Base-by-base conservation (phyloP, 2,797 vertebrate species). In the Ctenopoma kingsleyae region DNA sequence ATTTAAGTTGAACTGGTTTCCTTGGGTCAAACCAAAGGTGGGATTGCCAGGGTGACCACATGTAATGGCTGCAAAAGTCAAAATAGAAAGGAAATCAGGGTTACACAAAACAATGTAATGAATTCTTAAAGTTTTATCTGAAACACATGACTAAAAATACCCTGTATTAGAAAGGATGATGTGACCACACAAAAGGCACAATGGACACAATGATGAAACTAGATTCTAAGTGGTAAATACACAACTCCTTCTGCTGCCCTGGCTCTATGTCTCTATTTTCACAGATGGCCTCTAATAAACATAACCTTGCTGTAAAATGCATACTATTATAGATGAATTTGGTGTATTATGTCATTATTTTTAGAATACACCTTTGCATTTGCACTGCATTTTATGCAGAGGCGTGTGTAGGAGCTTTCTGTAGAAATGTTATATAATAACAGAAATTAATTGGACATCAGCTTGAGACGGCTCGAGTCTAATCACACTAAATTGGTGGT, bases 21-120 rank as follows among this genome's bases (percentile, higher is more conserved):
- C 98, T 53, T 98, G 98, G 23, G 98, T 99, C 74, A 96, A 20
- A 30, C 98, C 98, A 0, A 96, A 96, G 65, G 90, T 87, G 0
- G 98, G 97, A 76, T 98, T 99, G 54, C 98, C 98, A 0, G 98
- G 98, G 76, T 99, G 98, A 65, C 98, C 98, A 1, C 98, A 99
- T 23, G 98, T 99, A 80, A 99, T 99, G 6, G 98, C 98, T 99
- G 84, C 75, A 40, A 67, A 58, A 78, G 22, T 17, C 2, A 40
- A 55, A 68, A 2, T 2, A 46, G 4, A 44, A 4, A 62, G 0
- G 58, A 54, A 40, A 48, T 30, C 17, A 17, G 16, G 16, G 23
- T 67, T 17, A 61, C 3, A 59, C 12, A 19, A 3, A 53, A 5
- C 4, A 50, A 23, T 5, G 47, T 15, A 41, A 25, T 30, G 0